phyloP scores from a whole-genome alignment of 2,888 invertebrate genomes.

The Ceratothoa steindachneri region DNA sequence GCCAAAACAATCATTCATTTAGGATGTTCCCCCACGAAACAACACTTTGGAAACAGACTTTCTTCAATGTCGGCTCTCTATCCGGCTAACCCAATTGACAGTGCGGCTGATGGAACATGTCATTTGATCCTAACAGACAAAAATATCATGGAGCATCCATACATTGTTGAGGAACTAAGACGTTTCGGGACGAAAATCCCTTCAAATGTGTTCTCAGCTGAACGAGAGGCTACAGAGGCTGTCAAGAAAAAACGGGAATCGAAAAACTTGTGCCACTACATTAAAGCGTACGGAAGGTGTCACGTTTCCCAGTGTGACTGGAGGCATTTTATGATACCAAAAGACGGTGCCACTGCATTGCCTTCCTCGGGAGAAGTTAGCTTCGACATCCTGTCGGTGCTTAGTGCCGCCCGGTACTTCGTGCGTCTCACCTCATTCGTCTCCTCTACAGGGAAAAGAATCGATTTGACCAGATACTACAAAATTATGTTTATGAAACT shows the following conservation, averaged over 20 bases:
- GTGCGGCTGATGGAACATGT: background rate
- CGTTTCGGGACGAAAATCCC: constrained; percentile 18
- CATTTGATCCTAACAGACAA: constrained; percentile 21
- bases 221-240: background rate
- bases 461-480: constrained; percentile 25
- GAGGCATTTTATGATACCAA: constrained; percentile 26
- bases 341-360: constrained; percentile 18
- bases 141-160: background rate
- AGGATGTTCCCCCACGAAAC: constrained; percentile 9
- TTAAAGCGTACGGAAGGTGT: constrained; percentile 41
- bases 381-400: constrained; percentile 27
- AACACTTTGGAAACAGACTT: constrained; percentile 26
- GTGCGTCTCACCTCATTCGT: constrained; percentile 25
- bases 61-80: constrained; percentile 32
- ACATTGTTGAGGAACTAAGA: constrained; percentile 19
- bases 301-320: constrained; percentile 19
- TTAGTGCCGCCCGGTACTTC: constrained; percentile 42
- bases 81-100: constrained; percentile 13
- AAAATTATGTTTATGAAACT: constrained; percentile 22
- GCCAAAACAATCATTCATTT: constrained; percentile 32
- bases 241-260: background rate
- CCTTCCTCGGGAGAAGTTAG: constrained; percentile 30
- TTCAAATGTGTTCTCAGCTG: background rate
- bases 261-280: constrained; percentile 29
- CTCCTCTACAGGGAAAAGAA: background rate